Conservation (phyloP, 2,797 vertebrate genomes). For the Schizothorax lantsangensis region DNA sequence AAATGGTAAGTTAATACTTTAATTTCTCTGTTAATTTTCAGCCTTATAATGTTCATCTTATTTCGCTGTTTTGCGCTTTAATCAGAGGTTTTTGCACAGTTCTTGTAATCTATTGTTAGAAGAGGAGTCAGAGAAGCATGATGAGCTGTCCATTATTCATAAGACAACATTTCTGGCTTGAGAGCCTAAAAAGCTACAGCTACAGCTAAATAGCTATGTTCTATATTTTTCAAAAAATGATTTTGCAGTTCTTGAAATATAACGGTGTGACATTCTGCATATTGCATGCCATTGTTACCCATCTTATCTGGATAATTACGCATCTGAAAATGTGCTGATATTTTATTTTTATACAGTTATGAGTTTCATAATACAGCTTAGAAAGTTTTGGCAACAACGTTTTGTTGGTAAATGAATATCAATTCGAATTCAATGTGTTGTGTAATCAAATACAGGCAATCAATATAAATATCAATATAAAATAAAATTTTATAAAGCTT, state of each 20-base stretch:
- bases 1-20: conserved; percentile 51
- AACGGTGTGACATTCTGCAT: background rate
- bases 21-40: background rate
- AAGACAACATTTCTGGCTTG: background rate
- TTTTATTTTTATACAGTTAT: background rate
- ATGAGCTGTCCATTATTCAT: background rate
- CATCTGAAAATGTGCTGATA: background rate
- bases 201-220: background rate
- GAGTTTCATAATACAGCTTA: background rate
- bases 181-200: background rate
- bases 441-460: background rate
- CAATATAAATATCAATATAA: accelerated
- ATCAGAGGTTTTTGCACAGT: background rate
- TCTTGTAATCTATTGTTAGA: background rate
- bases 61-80: background rate
- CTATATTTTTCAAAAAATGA: background rate
- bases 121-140: background rate
- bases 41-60: background rate
- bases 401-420: background rate
- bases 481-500: background rate
- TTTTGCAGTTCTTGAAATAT: background rate
- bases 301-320: background rate
- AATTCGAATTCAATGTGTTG: background rate
- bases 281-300: background rate
- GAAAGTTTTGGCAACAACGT: background rate